Percentiles rank a stretch among this genome's conserved stretches.
Conservation (phyloP, 2,797 vertebrate species). For the Streptopelia turtur region DNA sequence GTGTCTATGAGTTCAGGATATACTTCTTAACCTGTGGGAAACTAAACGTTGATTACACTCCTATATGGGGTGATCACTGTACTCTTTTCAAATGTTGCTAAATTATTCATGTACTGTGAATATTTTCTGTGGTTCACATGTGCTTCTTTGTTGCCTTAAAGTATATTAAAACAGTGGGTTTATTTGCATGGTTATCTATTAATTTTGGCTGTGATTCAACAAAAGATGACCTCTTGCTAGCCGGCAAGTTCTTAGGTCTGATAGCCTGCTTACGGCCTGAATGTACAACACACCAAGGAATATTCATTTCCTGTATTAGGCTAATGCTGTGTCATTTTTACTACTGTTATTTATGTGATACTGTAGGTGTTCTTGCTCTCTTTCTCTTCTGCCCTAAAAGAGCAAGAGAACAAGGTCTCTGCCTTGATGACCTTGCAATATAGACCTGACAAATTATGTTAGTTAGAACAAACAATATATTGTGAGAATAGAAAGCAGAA, state of each 20-base stretch:
- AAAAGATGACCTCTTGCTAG: neutral
- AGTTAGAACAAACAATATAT: neutral
- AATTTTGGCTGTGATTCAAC: constrained; percentile 25
- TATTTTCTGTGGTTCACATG: neutral
- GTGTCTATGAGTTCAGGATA: neutral
- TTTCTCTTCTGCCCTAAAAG: neutral
- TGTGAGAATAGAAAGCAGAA: neutral
- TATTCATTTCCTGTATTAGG: constrained; percentile 23
- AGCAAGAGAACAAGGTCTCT: neutral
- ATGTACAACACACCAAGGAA: constrained; percentile 26
- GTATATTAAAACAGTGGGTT: neutral
- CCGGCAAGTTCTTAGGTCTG: neutral
- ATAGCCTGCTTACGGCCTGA: constrained; percentile 6
- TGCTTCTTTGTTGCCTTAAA: neutral
- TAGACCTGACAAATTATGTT: neutral
- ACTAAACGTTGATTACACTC: neutral
- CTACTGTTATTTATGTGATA: constrained; percentile 29
- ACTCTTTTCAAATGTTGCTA: constrained; percentile 13
- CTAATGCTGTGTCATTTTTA: constrained; percentile 26
- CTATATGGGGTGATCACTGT: neutral
- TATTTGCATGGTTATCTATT: constrained; percentile 29
- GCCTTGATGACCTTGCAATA: neutral
- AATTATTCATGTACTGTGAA: constrained; percentile 35
- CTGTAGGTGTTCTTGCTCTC: neutral
- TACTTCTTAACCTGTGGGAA: neutral